These are phyloP conservation scores for Vireo griseus DNA, from an alignment of 2,797 vertebrate genomes.

Conservation along the genomic window DNA sequence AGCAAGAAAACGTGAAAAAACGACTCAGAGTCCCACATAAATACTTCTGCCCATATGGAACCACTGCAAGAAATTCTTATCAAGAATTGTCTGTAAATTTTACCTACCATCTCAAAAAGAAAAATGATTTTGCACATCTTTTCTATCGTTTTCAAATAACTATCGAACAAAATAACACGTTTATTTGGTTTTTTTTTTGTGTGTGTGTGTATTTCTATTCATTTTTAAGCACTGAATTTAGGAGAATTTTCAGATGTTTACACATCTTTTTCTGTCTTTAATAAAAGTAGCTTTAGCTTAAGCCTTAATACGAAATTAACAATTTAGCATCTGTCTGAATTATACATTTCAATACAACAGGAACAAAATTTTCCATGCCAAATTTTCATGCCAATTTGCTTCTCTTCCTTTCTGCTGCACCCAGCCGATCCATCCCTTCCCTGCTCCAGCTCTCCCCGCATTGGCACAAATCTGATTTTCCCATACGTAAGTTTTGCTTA, in stretches of 20 bases:
- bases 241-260: not conserved
- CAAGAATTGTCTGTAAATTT: fast-evolving
- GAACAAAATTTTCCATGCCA: not conserved
- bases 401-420: not conserved
- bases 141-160: not conserved
- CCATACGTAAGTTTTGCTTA: fast-evolving
- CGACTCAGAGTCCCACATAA: no score
- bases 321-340: not conserved
- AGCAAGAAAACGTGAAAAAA: not conserved
- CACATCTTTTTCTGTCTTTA: not conserved
- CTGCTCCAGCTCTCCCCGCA: not conserved
- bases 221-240: not conserved
- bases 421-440: not conserved
- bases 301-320: not conserved
- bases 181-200: not conserved
- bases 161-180: fast-evolving
- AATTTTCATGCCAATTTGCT: not conserved
- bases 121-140: not conserved
- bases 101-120: not conserved
- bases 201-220: not conserved
- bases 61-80: not conserved
- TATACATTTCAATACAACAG: not conserved
- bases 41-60: fast-evolving
- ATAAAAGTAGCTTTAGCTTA: not conserved
- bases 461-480: not conserved